phyloP scores from a whole-genome alignment of 2,113 vertebrate species.

The Osmerus eperlanus region DNA sequence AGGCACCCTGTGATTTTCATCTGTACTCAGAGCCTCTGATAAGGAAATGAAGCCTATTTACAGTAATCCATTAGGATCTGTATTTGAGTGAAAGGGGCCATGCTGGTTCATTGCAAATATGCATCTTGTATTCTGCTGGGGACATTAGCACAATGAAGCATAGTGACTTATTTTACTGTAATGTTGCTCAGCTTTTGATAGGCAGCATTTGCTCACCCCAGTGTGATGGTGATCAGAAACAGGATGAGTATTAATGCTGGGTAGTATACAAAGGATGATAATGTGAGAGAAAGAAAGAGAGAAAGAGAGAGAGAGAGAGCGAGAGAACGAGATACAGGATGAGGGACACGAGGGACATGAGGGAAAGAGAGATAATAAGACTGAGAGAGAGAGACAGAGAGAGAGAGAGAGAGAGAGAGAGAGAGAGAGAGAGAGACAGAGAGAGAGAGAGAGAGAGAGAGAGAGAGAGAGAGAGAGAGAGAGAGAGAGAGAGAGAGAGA shows the following conservation, averaged over 20 bases:
- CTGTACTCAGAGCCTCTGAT: constrained; percentile 51
- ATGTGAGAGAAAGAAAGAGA: background rate
- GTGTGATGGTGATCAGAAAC: constrained; percentile 46
- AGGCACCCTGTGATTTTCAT: constrained; percentile 58
- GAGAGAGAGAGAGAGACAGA: background rate
- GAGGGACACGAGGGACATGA: constrained; percentile 17
- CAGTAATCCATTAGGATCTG: constrained; percentile 53
- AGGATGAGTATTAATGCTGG: constrained; percentile 41
- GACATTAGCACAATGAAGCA: constrained; percentile 63
- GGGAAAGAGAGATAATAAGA: background rate
- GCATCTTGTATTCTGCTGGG: constrained; percentile 53
- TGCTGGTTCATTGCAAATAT: constrained; percentile 54
- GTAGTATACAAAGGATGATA: constrained; percentile 5
- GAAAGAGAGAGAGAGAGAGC: background rate
- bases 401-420: background rate
- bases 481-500: background rate
- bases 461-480: too few species aligned
- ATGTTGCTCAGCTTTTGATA: constrained; percentile 56
- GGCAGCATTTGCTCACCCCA: constrained; percentile 36
- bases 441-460: background rate
- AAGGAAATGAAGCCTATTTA: constrained; percentile 56
- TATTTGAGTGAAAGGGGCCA: constrained; percentile 51
- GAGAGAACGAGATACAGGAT: constrained; percentile 11
- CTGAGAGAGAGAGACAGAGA: background rate
- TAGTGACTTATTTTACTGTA: constrained; percentile 57